Percentiles rank a stretch among this genome's conserved stretches.
phyloP scores from a whole-genome alignment of 2,113 vertebrate genomes.

The Delphinus delphis region DNA sequence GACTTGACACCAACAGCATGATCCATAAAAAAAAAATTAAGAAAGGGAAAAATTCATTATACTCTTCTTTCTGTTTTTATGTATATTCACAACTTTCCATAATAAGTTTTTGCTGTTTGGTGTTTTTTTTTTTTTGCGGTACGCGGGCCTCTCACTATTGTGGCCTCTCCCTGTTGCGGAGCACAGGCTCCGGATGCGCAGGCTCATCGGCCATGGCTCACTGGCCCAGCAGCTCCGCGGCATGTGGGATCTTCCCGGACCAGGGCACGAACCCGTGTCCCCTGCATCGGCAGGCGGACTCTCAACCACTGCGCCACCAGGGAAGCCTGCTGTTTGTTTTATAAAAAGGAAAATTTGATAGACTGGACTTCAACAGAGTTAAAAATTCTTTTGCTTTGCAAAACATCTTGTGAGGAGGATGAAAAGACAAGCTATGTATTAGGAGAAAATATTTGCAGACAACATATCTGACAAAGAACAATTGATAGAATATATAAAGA shows the following conservation, averaged over 20 bases:
- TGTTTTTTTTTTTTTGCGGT: no score
- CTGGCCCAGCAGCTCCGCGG: no score
- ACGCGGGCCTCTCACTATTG: no score
- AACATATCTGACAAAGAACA: not conserved
- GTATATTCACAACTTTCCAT: not conserved
- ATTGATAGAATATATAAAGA: constrained; percentile 13
- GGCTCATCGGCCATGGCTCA: no score
- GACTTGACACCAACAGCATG: not conserved
- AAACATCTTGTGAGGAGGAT: not conserved
- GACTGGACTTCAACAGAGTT: not conserved
- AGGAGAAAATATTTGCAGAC: constrained; percentile 18
- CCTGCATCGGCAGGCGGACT: no score
- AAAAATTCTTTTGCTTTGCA: not conserved
- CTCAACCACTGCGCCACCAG: no score
- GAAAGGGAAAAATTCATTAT: not conserved
- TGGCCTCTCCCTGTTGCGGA: no score
- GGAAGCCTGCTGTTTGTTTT: not conserved
- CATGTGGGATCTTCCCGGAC: no score
- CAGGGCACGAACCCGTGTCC: no score
- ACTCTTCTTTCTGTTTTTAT: not conserved
- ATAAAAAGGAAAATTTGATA: not conserved
- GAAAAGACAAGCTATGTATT: not conserved
- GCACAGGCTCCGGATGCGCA: no score
- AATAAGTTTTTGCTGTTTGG: not conserved
- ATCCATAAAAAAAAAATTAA: not conserved